These are phyloP conservation scores for Chionis minor DNA, from an alignment of 2,113 vertebrate genomes.

Conservation along the genomic window DNA sequence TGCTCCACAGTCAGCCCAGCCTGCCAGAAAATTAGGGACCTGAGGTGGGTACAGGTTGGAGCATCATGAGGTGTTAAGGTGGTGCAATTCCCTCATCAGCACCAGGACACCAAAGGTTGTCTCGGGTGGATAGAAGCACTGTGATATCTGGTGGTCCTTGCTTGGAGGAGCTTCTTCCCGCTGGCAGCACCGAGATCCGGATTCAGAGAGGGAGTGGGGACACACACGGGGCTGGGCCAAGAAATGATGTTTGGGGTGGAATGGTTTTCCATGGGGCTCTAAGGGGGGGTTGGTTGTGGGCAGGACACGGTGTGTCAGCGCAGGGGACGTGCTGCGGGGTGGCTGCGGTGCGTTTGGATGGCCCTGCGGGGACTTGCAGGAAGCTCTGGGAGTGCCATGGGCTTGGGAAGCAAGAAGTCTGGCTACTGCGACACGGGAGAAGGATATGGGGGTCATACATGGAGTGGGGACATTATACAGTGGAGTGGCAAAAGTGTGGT, in stretches of 20 bases:
- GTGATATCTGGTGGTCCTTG: neutral
- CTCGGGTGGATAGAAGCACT: neutral
- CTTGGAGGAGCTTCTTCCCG: neutral
- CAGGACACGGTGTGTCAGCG: rapidly evolving
- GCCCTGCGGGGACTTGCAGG: neutral
- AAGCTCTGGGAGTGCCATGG: neutral
- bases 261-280: neutral
- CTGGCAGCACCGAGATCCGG: neutral
- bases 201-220: neutral
- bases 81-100: neutral
- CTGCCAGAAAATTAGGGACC: neutral
- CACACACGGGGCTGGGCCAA: rapidly evolving
- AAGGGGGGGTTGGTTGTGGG: neutral
- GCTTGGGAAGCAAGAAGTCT: neutral
- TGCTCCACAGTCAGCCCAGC: neutral
- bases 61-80: neutral
- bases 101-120: neutral
- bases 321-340: neutral
- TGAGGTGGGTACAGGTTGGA: neutral
- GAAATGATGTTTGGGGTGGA: neutral
- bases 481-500: neutral
- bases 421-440: rapidly evolving
- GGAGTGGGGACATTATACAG: neutral
- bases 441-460: neutral
- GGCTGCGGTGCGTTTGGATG: neutral